These are phyloP conservation scores for Drosophila antonietae DNA, from an alignment of 2,888 invertebrate genomes.

Conservation along the genomic window DNA sequence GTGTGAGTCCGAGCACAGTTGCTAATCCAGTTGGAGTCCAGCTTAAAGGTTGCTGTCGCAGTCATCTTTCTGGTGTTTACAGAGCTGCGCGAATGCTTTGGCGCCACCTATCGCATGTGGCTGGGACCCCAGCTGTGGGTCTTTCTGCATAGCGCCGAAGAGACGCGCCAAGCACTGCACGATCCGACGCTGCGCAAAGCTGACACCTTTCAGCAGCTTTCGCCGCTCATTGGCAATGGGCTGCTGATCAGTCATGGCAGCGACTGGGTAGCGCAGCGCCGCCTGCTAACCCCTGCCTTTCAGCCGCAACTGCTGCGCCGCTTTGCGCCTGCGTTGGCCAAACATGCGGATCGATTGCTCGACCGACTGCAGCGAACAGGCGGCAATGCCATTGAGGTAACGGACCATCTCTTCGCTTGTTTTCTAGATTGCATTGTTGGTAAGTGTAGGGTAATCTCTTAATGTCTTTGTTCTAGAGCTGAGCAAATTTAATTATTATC, in stretches of 20 bases:
- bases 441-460: slow-evolving; percentile 61
- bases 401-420: slow-evolving; percentile 88
- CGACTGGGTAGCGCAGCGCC: slow-evolving; percentile 88
- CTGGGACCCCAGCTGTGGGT: slow-evolving; percentile 83
- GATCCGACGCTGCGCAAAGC: slow-evolving; percentile 76
- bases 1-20: slow-evolving; percentile 60
- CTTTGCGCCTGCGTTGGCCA: slow-evolving; percentile 88
- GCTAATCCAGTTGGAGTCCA: not conserved
- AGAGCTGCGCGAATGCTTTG: slow-evolving; percentile 70
- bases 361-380: slow-evolving; percentile 74
- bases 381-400: slow-evolving; percentile 68
- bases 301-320: slow-evolving; percentile 90
- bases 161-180: slow-evolving; percentile 79
- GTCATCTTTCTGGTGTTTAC: slow-evolving; percentile 77
- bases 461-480: too few relatives aligned
- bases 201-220: slow-evolving; percentile 76
- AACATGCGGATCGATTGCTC: slow-evolving; percentile 87
- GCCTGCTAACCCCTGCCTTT: slow-evolving; percentile 91
- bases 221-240: slow-evolving; percentile 82
- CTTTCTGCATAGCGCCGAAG: slow-evolving; percentile 80
- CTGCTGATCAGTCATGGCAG: slow-evolving; percentile 81
- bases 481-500: not conserved
- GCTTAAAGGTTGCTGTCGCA: slow-evolving; percentile 28
- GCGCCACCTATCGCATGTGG: slow-evolving; percentile 81
- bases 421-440: slow-evolving; percentile 88